Evolutionary conservation across 2,888 invertebrate genomes (phyloP), one percentile per base, ranked within the genome.

Genomic region (Mimumesa dahlbomi): DNA sequence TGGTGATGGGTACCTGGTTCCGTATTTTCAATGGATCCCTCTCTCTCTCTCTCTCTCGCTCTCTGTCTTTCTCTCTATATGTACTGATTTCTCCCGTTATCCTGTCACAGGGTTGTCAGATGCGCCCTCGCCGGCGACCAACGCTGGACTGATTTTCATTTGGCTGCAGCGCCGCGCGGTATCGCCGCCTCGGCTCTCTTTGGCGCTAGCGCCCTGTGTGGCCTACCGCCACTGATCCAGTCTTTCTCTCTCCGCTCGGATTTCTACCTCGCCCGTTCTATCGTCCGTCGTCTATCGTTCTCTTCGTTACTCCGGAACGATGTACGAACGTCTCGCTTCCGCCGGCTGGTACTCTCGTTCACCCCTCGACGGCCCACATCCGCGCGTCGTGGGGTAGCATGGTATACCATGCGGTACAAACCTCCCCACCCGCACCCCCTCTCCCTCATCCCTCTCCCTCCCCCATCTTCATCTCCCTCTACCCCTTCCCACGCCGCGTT

Each of bases 101-200:
- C 38, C 52, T 42, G 36, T 69, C 58, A 64, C 75, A 63, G 63
- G 68, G 31, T 77, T 73, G 77, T 68, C 81, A 84, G 84, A 83
- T 84, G 82, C 83, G 83, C 83, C 83, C 81, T 83, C 83, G 84
- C 83, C 87, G 87, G 84, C 88, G 86, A 86, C 83, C 85, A 86
- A 85, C 86, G 87, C 87, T 87, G 85, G 84, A 88, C 88, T 88
- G 87, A 87, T 86, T 85, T 84, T 86, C 86, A 82, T 86, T 85
- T 84, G 80, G 83, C 82, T 81, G 84, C 85, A 85, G 80, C 85
- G 84, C 85, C 83, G 83, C 85, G 85, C 85, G 82, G 79, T 84
- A 79, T 69, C 64, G 75, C 80, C 79, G 73, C 80, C 75, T 65
- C 73, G 62, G 67, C 67, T 72, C 74, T 64, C 79, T 79, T 77